Percentiles rank a stretch among this genome's conserved stretches.
Conservation (phyloP, 2,113 vertebrate genomes). For the Toxostoma redivivum region DNA sequence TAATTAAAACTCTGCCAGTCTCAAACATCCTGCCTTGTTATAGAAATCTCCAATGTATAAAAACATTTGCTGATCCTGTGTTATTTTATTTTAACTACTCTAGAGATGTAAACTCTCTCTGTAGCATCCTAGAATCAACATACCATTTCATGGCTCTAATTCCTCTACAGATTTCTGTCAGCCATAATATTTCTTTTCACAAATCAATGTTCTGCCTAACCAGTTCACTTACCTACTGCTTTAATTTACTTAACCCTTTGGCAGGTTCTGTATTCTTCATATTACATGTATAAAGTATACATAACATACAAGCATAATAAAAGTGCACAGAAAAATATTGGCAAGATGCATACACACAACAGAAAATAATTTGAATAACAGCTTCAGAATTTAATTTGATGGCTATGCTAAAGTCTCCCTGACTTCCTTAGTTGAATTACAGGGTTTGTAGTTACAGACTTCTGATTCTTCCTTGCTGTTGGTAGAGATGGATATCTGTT, state of each 20-base stretch:
- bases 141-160: conserved; percentile 21
- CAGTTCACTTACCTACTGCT: neutral
- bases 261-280: neutral
- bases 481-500: neutral
- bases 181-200: conserved; percentile 40
- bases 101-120: neutral
- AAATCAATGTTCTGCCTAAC: neutral
- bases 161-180: conserved; percentile 55
- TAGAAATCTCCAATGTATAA: conserved; percentile 36
- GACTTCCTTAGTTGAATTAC: neutral
- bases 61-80: conserved; percentile 56
- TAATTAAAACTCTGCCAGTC: conserved; percentile 77
- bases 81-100: conserved; percentile 49
- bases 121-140: conserved; percentile 32
- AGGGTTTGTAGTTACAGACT: neutral
- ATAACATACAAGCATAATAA: neutral
- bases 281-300: neutral
- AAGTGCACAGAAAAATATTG: neutral
- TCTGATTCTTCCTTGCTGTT: neutral
- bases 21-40: conserved; percentile 59
- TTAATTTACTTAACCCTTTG: neutral
- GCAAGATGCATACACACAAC: neutral
- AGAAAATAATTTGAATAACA: neutral
- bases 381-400: neutral
- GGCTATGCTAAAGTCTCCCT: neutral